A percentile compares a stretch with the other conserved stretches of the same genome.
These are phyloP conservation scores for Peucedramus taeniatus DNA, from an alignment of 2,113 vertebrate species.

Conservation along the genomic window DNA sequence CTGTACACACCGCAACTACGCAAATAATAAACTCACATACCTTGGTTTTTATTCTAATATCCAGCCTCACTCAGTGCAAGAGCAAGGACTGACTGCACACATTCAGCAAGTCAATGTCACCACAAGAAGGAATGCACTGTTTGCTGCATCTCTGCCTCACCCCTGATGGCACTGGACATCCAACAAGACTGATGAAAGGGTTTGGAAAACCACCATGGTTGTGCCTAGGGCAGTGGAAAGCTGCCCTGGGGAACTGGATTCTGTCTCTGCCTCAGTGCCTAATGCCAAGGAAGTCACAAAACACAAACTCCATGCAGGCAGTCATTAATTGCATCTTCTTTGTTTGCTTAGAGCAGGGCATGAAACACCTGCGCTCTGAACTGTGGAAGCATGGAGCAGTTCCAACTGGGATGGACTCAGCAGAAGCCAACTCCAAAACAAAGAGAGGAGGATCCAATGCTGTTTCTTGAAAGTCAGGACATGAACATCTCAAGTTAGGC, in stretches of 20 bases:
- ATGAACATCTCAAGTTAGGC: background rate
- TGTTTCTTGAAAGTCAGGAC: background rate
- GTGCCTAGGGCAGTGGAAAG: background rate
- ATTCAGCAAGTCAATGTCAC: background rate
- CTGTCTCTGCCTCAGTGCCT: background rate
- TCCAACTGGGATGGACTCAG: background rate
- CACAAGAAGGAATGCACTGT: background rate
- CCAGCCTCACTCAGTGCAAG: background rate
- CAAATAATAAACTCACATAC: background rate
- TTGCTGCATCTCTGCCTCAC: background rate
- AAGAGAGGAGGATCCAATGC: background rate
- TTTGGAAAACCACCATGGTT: background rate
- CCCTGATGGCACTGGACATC: background rate
- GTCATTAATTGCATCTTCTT: constrained; percentile 12
- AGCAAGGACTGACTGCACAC: background rate
- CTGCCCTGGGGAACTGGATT: background rate
- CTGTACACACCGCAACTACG: accelerated
- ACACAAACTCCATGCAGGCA: background rate
- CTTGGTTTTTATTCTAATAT: background rate
- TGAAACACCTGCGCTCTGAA: background rate
- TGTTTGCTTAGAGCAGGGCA: background rate
- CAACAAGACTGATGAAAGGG: background rate
- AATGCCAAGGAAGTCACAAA: background rate
- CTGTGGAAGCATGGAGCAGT: background rate
- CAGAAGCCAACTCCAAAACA: background rate